Conservation (phyloP, 2,797 vertebrate genomes). For the Microctenopoma steveboyesi region DNA sequence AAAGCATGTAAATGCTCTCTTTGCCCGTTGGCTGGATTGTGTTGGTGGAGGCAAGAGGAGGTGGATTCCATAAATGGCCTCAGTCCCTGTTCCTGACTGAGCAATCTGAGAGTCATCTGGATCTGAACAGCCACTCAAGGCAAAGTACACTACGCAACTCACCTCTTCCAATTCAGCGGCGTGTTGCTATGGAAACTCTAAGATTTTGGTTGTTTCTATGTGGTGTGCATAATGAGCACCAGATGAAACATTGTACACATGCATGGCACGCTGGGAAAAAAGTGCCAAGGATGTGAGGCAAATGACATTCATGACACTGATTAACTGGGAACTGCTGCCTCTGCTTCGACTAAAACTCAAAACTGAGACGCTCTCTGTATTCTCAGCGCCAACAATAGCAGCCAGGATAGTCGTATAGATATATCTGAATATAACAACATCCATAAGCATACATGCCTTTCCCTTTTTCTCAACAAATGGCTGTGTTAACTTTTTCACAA, state of each 20-base stretch:
- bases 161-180: slow-evolving; percentile 58
- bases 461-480: neutral
- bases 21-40: slow-evolving; percentile 43
- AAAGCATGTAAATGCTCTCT: slow-evolving; percentile 21
- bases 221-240: slow-evolving; percentile 55
- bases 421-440: neutral
- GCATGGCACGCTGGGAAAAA: slow-evolving; percentile 35
- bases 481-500: neutral
- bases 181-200: slow-evolving; percentile 78
- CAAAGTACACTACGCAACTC: slow-evolving; percentile 68
- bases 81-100: slow-evolving; percentile 49
- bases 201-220: slow-evolving; percentile 55
- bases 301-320: slow-evolving; percentile 43
- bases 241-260: slow-evolving; percentile 52
- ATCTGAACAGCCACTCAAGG: slow-evolving; percentile 71
- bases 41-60: slow-evolving; percentile 46
- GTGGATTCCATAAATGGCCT: slow-evolving; percentile 60
- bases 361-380: slow-evolving; percentile 11
- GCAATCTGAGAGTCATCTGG: slow-evolving; percentile 63
- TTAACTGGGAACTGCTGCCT: slow-evolving; percentile 46
- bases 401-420: neutral
- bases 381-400: neutral
- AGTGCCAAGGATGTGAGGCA: slow-evolving; percentile 30
- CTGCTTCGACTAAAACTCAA: slow-evolving; percentile 10
- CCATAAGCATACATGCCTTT: neutral